Conservation (phyloP, 2,888 invertebrate genomes). For the Mimas tiliae region DNA sequence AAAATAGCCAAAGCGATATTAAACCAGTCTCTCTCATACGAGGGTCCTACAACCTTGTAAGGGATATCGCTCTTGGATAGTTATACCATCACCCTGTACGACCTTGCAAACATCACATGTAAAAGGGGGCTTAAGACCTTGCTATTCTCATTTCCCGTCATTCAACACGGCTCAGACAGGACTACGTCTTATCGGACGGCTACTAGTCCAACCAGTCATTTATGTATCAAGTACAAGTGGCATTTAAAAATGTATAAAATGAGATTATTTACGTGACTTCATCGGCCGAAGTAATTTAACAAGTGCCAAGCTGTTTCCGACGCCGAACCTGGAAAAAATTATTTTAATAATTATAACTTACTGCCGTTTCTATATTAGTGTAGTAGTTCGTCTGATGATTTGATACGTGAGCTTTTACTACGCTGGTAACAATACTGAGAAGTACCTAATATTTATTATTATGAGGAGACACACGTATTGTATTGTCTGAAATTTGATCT, state of each 20-base stretch:
- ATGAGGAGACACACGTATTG: too few relatives aligned
- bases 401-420: too few relatives aligned
- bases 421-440: too few relatives aligned
- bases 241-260: slow-evolving; percentile 24
- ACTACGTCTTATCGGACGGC: slow-evolving; percentile 2
- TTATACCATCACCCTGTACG: not conserved
- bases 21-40: too few relatives aligned
- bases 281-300: slow-evolving; percentile 68
- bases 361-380: too few relatives aligned
- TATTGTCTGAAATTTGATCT: too few relatives aligned
- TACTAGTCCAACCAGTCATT: slow-evolving; percentile 12
- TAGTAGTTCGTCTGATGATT: too few relatives aligned
- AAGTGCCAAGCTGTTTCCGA: slow-evolving; percentile 70
- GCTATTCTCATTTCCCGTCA: slow-evolving; percentile 7
- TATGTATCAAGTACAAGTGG: slow-evolving; percentile 26
- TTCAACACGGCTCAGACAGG: not conserved
- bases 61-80: too few relatives aligned
- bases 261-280: slow-evolving; percentile 62
- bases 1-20: too few relatives aligned
- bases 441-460: too few relatives aligned
- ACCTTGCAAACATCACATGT: not conserved
- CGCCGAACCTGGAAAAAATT: slow-evolving; percentile 63
- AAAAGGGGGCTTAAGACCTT: not conserved
- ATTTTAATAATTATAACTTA: not conserved
- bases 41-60: too few relatives aligned